These are phyloP conservation scores for Bursaphelenchus okinawaensis DNA, from an alignment of 2,888 invertebrate species.

Conservation along the genomic window DNA sequence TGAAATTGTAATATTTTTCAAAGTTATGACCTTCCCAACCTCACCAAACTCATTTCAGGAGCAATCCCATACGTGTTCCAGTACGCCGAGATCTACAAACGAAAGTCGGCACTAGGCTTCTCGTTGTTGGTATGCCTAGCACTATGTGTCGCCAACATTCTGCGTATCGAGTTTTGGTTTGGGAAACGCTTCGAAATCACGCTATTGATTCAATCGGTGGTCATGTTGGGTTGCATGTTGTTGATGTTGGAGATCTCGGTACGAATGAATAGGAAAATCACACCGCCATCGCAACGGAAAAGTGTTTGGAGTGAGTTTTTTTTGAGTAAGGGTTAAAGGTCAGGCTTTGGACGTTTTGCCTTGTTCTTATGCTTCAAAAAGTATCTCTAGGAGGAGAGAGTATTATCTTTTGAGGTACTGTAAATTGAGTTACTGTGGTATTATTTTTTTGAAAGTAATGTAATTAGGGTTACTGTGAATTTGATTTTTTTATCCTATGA, in stretches of 20 bases:
- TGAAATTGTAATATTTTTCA: too few species aligned
- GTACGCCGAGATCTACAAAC: slow-evolving; percentile 78
- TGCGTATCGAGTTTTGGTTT: slow-evolving; percentile 98
- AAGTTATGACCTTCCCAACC: too few species aligned
- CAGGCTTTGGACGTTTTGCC: too few species aligned
- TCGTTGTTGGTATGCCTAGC: slow-evolving; percentile 92
- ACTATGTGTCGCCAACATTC: slow-evolving; percentile 85
- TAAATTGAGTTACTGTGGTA: too few species aligned
- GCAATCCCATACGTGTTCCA: slow-evolving; percentile 59
- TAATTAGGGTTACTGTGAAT: too few species aligned
- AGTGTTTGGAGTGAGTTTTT: slow-evolving; percentile 51
- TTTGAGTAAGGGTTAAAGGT: neutral
- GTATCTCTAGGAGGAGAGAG: too few species aligned
- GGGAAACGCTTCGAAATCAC: slow-evolving; percentile 93
- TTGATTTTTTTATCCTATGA: too few species aligned
- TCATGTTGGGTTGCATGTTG: slow-evolving; percentile 92
- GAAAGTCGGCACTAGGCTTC: slow-evolving; percentile 68
- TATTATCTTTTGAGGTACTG: too few species aligned
- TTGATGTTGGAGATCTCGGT: slow-evolving; percentile 54
- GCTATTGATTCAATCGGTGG: slow-evolving; percentile 85
- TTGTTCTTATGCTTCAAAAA: too few species aligned
- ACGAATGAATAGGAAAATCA: slow-evolving; percentile 52
- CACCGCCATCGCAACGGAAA: slow-evolving; percentile 43
- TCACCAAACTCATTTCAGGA: slow-evolving; percentile 38
- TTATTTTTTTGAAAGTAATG: too few species aligned